Conservation (phyloP, 2,113 vertebrate genomes). For the Mystacornis crossleyi region DNA sequence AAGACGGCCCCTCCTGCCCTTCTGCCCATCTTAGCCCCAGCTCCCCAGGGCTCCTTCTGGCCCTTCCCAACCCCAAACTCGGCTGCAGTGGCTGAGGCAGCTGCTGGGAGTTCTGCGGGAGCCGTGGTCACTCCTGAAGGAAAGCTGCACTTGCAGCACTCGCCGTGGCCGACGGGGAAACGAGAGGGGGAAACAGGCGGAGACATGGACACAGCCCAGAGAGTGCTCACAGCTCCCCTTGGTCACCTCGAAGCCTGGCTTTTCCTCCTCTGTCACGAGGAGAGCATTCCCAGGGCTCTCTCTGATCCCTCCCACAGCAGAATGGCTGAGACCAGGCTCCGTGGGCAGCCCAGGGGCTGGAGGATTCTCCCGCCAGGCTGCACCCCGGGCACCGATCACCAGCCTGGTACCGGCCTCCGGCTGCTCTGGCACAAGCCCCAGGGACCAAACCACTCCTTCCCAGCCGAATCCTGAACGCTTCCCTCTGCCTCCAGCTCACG, state of each 20-base stretch:
- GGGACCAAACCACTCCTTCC: background rate
- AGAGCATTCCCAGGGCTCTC: background rate
- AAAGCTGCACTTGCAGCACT: background rate
- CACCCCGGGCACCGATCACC: background rate
- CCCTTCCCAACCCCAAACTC: background rate
- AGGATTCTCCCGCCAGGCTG: background rate
- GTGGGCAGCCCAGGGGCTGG: background rate
- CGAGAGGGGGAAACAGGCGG: background rate
- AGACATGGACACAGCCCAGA: accelerated
- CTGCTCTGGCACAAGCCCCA: background rate
- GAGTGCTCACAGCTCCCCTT: background rate
- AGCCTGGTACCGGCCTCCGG: background rate
- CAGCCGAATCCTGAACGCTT: background rate
- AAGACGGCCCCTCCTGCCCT: background rate
- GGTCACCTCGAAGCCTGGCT: background rate
- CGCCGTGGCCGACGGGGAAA: background rate
- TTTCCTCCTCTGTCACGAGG: background rate
- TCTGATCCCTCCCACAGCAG: background rate
- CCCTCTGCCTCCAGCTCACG: background rate
- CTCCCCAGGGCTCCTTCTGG: background rate
- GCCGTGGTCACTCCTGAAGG: background rate
- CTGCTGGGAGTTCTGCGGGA: background rate
- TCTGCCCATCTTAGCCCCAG: background rate
- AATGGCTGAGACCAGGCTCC: accelerated
- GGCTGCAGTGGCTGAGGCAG: background rate